Base-by-base conservation (phyloP, 1,140 invertebrate genomes). In the Campodea augens region DNA sequence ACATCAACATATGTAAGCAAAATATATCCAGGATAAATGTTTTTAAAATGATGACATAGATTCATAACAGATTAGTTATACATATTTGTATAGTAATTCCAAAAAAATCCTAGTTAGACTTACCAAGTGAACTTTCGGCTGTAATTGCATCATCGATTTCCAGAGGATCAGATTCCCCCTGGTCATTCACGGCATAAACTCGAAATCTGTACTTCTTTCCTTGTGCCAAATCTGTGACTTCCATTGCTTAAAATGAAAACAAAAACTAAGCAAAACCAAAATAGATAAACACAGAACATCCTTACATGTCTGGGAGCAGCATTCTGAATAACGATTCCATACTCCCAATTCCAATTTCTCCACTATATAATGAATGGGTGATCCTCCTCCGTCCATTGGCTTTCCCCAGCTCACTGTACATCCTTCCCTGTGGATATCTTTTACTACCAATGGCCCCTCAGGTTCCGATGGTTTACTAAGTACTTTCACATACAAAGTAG, bases 141-240 rank as follows among this genome's bases (percentile, higher is more conserved):
- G 84, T 76, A 1, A 75, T 87, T 37, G 85, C 74, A 12, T 71
- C 67, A 5, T 85, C 77, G 1, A 87, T 88, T 53, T 85, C 81
- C 13, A 91, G 57, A 19, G 86, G 83, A 54, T 91, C 88, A n/a
- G 85, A 88, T 65, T 91, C 87, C 20, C 88, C 88, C 63, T 96
- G 91, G 27, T 80, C 74, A 60, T 98, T 98, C 12, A 96, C 83
- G 43, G 93, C 93, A 63, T 90, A 93, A 0, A 97, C 91, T 39
- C 92, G 71, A 74, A 98, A 98, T 60, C 87, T 73, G 62, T 98
- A 98, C 58, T 93, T 87, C 60, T 98, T 95, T 48, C 92, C 93
- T 64, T 95, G 88, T 40, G 87, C 87, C 0, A 98, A 68, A 5
- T 87, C 89, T 20, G 74, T 74, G 5, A 72, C 59, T 46, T 57